Evolutionary conservation across 2,888 invertebrate genomes (phyloP).

Genomic region (Tipula unca): DNA sequence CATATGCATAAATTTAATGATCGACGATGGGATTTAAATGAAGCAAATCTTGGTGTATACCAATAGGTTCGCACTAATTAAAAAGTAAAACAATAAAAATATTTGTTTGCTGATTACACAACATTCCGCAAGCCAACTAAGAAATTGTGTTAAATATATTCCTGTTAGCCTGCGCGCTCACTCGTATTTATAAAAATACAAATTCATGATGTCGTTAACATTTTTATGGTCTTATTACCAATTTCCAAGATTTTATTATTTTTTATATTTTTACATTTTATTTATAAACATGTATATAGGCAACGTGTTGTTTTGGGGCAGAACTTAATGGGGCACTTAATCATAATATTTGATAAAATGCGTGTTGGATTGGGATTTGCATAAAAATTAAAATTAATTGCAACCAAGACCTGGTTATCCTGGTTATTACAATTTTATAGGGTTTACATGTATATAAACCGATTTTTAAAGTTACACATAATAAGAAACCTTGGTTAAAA

Average conservation of each 20-base stretch:
- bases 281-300: not conserved
- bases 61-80: too few relatives aligned
- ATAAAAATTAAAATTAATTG: too few relatives aligned
- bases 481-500: too few relatives aligned
- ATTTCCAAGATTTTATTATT: not conserved
- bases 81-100: not conserved
- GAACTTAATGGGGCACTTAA: too few relatives aligned
- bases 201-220: slow-evolving; percentile 14
- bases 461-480: too few relatives aligned
- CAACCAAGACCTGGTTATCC: too few relatives aligned
- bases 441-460: too few relatives aligned
- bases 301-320: not conserved
- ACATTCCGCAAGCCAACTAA: not conserved
- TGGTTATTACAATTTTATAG: too few relatives aligned
- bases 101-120: not conserved
- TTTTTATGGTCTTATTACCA: not conserved
- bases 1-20: not conserved
- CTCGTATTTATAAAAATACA: too few relatives aligned
- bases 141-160: not conserved
- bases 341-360: too few relatives aligned
- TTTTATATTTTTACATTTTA: not conserved
- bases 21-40: not conserved
- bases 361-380: too few relatives aligned
- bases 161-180: not conserved
- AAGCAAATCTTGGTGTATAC: too few relatives aligned